Conservation (phyloP, 2,797 vertebrate genomes). For the Ceryle rudis region DNA sequence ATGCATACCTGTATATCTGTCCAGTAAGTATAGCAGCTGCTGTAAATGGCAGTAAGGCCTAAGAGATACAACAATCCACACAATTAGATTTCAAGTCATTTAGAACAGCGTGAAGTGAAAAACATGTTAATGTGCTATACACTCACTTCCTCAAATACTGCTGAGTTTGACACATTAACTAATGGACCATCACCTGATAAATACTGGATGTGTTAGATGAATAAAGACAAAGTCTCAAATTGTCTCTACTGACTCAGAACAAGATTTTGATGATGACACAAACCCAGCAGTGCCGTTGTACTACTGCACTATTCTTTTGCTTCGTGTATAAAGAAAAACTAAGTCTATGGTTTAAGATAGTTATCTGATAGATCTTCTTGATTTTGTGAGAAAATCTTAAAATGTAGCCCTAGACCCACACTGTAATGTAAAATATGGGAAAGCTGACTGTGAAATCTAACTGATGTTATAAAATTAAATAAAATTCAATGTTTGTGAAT, state of each 20-base stretch:
- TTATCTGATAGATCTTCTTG: neutral
- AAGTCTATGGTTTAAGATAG: neutral
- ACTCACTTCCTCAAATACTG: slow-evolving; percentile 10
- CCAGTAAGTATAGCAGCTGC: neutral
- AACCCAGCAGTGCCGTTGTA: neutral
- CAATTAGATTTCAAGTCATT: slow-evolving; percentile 51
- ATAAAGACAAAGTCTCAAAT: neutral
- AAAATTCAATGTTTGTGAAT: neutral
- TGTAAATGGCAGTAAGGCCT: slow-evolving; percentile 10
- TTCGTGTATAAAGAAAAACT: neutral
- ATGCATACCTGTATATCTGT: neutral
- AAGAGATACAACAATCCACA: slow-evolving; percentile 20
- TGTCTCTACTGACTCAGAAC: neutral
- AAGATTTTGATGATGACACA: neutral
- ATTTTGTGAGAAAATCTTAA: neutral
- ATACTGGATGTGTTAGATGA: neutral
- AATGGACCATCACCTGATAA: slow-evolving; percentile 31
- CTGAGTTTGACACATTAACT: slow-evolving; percentile 57
- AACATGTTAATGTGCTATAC: slow-evolving; percentile 25
- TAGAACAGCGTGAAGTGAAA: slow-evolving; percentile 37
- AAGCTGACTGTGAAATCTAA: neutral
- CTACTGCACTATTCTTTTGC: neutral
- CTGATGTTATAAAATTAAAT: neutral
- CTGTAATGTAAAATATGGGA: neutral
- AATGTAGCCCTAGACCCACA: neutral